These are phyloP conservation scores for Liparis tanakae DNA, from an alignment of 2,797 vertebrate genomes.

Conservation along the genomic window DNA sequence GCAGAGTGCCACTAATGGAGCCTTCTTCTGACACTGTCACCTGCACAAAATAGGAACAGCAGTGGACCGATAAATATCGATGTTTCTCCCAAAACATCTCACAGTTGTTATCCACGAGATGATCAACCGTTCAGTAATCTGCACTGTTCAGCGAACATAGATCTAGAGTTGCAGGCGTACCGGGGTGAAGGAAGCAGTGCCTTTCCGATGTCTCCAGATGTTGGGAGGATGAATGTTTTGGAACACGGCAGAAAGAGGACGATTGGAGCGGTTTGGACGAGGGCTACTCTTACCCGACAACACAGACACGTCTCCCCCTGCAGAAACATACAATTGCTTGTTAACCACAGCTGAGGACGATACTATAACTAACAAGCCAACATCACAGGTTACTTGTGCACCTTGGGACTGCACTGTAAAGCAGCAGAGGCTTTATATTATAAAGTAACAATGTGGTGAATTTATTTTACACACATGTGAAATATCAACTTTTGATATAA, in stretches of 20 bases:
- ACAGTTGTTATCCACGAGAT: not conserved
- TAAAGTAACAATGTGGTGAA: not conserved
- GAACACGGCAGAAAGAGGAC: conserved; percentile 91
- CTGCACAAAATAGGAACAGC: conserved; percentile 42
- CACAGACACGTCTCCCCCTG: conserved; percentile 78
- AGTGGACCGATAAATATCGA: not conserved
- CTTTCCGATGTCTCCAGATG: conserved; percentile 93
- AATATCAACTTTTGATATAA: too few relatives aligned
- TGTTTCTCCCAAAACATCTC: not conserved
- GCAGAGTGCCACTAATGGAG: conserved; percentile 91
- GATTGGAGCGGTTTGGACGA: conserved; percentile 83
- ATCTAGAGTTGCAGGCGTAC: conserved; percentile 65
- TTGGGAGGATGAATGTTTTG: conserved; percentile 92
- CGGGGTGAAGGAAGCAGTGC: conserved; percentile 89
- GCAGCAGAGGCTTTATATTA: not conserved
- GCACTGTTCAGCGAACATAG: not conserved
- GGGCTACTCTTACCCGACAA: conserved; percentile 84
- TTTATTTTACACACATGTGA: not conserved
- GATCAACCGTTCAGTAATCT: not conserved
- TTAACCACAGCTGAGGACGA: conserved; percentile 9
- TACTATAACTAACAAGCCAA: not conserved
- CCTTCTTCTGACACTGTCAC: conserved; percentile 73
- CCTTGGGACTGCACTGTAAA: not conserved
- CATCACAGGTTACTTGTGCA: not conserved
- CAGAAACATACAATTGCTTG: conserved; percentile 33